Conservation (phyloP, 1,140 invertebrate genomes). For the Papilio machaon region DNA sequence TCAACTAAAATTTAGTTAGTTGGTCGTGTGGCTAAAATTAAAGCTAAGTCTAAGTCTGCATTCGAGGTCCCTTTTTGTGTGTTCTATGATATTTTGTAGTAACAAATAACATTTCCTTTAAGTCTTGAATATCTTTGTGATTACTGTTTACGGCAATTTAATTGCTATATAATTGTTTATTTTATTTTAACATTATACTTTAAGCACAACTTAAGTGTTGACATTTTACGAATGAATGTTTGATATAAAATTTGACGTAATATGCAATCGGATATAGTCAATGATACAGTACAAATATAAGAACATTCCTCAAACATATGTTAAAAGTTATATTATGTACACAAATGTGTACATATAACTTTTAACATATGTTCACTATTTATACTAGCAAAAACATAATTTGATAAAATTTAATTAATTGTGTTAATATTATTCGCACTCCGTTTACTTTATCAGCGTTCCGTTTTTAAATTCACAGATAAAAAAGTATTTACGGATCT, state of each 20-base stretch:
- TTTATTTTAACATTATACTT: conserved; percentile 18
- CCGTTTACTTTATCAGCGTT: conserved; percentile 10
- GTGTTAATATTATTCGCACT: conserved; percentile 12
- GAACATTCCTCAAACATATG: background rate
- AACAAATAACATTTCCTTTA: conserved; percentile 5
- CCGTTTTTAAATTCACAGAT: conserved; percentile 32
- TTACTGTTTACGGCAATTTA: conserved; percentile 10
- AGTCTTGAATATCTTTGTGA: conserved; percentile 2
- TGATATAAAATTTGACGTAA: background rate
- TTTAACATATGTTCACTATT: too few relatives aligned
- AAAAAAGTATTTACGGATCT: conserved; percentile 33
- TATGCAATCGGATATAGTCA: background rate
- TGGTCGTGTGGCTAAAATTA: conserved; percentile 8
- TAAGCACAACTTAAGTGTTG: background rate
- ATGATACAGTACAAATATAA: background rate
- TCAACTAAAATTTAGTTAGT: background rate
- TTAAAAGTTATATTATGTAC: background rate
- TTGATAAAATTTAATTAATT: conserved; percentile 5
- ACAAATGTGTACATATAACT: background rate
- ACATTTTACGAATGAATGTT: background rate
- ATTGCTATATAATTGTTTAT: conserved; percentile 17
- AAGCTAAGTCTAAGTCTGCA: background rate
- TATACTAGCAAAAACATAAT: background rate
- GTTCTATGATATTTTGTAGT: background rate
- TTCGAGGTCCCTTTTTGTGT: background rate